Percentiles rank a stretch among this genome's conserved stretches.
These are phyloP conservation scores for Brachionus angularis DNA, from an alignment of 1,140 invertebrate species.

Conservation along the genomic window DNA sequence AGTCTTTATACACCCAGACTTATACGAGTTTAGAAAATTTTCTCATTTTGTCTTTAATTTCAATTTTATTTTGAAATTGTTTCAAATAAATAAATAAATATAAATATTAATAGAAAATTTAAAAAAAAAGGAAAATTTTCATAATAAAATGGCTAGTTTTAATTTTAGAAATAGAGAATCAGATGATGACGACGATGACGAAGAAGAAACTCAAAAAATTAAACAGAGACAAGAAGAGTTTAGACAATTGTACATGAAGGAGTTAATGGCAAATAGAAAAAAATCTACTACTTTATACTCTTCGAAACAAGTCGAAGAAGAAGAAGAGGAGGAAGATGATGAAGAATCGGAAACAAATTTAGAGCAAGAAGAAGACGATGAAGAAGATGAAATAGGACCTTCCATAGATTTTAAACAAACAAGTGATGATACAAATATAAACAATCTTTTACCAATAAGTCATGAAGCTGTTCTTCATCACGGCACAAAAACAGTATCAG, in stretches of 20 bases:
- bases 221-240: neutral
- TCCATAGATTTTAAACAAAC: conserved; percentile 28
- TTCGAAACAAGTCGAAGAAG: neutral
- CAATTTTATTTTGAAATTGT: neutral
- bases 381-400: neutral
- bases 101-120: too few species aligned
- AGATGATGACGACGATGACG: conserved; percentile 6
- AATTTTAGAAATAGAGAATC: neutral
- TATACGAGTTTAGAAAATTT: neutral
- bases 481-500: conserved; percentile 61
- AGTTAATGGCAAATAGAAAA: conserved; percentile 10
- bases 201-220: neutral
- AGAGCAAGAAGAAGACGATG: neutral
- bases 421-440: neutral
- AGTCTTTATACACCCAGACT: neutral
- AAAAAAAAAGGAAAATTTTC: too few species aligned
- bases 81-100: neutral
- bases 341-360: neutral
- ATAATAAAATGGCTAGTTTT: conserved; percentile 8
- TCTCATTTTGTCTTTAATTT: neutral
- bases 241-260: conserved; percentile 1
- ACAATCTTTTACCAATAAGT: conserved; percentile 1
- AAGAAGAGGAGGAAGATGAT: neutral
- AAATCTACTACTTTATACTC: conserved; percentile 15
- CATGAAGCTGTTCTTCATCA: conserved; percentile 30